Evolutionary conservation across 2,888 invertebrate species (phyloP).

Genomic region (Orthosia gothica): DNA sequence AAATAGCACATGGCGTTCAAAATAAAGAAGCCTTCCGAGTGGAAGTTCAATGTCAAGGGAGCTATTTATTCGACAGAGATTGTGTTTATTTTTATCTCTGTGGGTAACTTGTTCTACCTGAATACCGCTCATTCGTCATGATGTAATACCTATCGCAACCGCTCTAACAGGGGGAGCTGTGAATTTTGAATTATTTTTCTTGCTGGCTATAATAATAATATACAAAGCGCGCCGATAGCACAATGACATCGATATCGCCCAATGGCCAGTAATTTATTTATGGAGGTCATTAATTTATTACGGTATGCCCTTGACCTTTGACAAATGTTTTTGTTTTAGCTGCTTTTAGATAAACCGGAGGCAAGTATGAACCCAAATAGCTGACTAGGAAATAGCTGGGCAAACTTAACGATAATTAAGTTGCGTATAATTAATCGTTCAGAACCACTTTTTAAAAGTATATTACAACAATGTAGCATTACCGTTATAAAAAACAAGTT

Average conservation of each 20-base stretch:
- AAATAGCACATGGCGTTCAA: constrained; percentile 29
- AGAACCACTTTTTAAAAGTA: background rate
- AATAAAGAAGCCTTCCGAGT: constrained; percentile 66
- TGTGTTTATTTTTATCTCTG: constrained; percentile 62
- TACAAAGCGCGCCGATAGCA: background rate
- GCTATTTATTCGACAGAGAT: constrained; percentile 55
- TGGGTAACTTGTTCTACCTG: constrained; percentile 69
- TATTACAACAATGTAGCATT: constrained; percentile 15
- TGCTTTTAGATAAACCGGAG: background rate
- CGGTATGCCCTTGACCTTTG: background rate
- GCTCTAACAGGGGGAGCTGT: constrained; percentile 12
- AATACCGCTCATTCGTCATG: constrained; percentile 57
- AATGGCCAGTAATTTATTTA: background rate
- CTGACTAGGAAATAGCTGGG: background rate
- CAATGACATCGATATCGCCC: background rate
- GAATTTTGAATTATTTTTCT: constrained; percentile 19
- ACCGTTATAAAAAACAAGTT: constrained; percentile 21
- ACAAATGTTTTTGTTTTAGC: background rate
- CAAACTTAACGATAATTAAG: background rate
- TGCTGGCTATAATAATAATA: background rate
- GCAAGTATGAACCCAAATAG: background rate
- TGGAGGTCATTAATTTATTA: background rate
- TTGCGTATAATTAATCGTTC: background rate
- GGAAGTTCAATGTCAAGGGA: constrained; percentile 72
- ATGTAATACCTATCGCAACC: constrained; percentile 48